Conservation (phyloP, 2,797 vertebrate species). For the Parambassis ranga region DNA sequence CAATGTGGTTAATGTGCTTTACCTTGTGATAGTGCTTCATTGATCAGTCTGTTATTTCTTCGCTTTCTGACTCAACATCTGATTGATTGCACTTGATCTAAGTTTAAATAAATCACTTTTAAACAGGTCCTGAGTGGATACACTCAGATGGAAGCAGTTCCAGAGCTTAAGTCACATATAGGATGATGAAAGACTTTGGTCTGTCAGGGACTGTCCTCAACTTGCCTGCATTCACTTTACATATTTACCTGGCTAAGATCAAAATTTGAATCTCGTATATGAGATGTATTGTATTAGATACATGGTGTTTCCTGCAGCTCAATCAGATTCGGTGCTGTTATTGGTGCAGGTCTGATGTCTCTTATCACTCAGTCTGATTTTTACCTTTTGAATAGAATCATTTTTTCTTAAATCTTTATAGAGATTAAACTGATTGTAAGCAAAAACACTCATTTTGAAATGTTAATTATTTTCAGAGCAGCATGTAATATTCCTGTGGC, state of each 20-base stretch:
- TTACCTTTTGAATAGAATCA: background rate
- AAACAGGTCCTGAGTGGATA: too few species aligned
- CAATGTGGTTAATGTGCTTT: too few species aligned
- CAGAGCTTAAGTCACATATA: background rate
- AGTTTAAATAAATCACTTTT: too few species aligned
- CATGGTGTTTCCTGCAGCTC: background rate
- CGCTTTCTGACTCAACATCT: too few species aligned
- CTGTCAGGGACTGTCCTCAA: too few species aligned
- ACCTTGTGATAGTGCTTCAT: too few species aligned
- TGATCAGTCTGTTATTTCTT: too few species aligned
- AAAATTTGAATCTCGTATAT: background rate
- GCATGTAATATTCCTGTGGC: background rate
- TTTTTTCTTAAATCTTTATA: too few species aligned
- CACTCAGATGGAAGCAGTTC: background rate
- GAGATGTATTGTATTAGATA: background rate
- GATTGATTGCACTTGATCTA: too few species aligned
- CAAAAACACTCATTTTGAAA: background rate
- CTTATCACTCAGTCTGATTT: background rate
- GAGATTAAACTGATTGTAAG: too few species aligned
- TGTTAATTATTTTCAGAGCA: fast-evolving
- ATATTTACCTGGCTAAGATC: background rate
- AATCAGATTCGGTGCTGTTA: background rate
- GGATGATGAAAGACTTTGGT: background rate
- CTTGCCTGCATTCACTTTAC: background rate
- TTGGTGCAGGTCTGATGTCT: background rate